A percentile compares a stretch with the other conserved stretches of the same genome.
These are phyloP conservation scores for Zaprionus lineosus DNA, from an alignment of 2,888 invertebrate species.

Conservation along the genomic window DNA sequence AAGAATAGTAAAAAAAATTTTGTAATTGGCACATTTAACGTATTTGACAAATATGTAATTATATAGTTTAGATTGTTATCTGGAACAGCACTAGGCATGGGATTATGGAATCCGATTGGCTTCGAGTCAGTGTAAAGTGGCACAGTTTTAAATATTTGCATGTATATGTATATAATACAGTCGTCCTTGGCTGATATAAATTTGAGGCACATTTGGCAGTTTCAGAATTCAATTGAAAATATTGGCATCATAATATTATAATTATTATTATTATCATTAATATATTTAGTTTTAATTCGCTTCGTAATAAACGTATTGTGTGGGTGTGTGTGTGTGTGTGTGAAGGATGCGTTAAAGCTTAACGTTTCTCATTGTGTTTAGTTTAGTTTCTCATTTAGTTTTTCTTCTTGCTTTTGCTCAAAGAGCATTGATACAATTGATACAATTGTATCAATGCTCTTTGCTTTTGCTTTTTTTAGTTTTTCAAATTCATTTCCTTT, in stretches of 20 bases:
- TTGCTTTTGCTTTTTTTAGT: too few species aligned
- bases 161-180: slow-evolving; percentile 67
- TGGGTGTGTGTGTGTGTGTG: too few species aligned
- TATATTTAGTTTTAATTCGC: neutral
- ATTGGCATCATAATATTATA: slow-evolving; percentile 39
- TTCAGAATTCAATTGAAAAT: slow-evolving; percentile 44
- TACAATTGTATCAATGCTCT: too few species aligned
- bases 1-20: slow-evolving; percentile 44
- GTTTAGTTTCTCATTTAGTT: slow-evolving; percentile 2
- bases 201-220: slow-evolving; percentile 71
- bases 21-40: slow-evolving; percentile 75
- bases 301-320: slow-evolving; percentile 1
- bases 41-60: slow-evolving; percentile 70
- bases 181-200: slow-evolving; percentile 71
- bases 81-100: slow-evolving; percentile 29
- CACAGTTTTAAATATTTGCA: slow-evolving; percentile 53
- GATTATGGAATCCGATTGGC: slow-evolving; percentile 51
- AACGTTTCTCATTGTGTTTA: slow-evolving; percentile 31
- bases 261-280: neutral
- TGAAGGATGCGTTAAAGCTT: slow-evolving; percentile 65
- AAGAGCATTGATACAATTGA: too few species aligned
- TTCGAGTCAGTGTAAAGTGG: slow-evolving; percentile 44
- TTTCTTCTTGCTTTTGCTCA: slow-evolving; percentile 10
- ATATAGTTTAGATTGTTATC: slow-evolving; percentile 45
- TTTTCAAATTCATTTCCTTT: slow-evolving; percentile 25